These are phyloP conservation scores for Camponotus vicinus DNA, from an alignment of 1,140 invertebrate genomes.

Conservation along the genomic window DNA sequence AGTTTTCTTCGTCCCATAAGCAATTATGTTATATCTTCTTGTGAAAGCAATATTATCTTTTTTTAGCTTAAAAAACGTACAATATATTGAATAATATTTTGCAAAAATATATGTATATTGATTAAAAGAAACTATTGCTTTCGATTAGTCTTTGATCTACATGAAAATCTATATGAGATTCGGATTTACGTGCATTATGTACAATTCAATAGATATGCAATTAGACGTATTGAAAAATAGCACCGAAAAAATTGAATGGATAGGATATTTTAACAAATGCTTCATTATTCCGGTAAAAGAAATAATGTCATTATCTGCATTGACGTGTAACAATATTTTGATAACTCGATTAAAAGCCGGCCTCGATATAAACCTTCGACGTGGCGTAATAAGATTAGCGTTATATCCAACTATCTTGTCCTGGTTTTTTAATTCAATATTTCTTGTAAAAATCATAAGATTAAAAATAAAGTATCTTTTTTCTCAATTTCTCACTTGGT, in stretches of 20 bases:
- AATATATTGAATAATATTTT: neutral
- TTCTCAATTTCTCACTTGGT: neutral
- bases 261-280: neutral
- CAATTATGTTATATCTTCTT: neutral
- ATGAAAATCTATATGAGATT: neutral
- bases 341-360: neutral
- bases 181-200: neutral
- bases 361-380: neutral
- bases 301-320: neutral
- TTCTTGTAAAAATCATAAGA: neutral
- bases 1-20: neutral
- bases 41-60: neutral
- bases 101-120: neutral
- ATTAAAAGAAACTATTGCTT: neutral
- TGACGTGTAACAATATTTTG: constrained; percentile 1
- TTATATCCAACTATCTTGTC: neutral
- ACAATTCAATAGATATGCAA: neutral
- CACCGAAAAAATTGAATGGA: neutral
- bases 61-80: neutral
- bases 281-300: neutral
- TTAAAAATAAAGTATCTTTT: neutral
- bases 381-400: neutral
- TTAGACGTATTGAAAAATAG: constrained; percentile 19
- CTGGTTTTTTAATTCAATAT: neutral
- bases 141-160: neutral